Evolutionary conservation across 2,113 vertebrate genomes (phyloP).

Genomic region (Trochalopteron elliotii): DNA sequence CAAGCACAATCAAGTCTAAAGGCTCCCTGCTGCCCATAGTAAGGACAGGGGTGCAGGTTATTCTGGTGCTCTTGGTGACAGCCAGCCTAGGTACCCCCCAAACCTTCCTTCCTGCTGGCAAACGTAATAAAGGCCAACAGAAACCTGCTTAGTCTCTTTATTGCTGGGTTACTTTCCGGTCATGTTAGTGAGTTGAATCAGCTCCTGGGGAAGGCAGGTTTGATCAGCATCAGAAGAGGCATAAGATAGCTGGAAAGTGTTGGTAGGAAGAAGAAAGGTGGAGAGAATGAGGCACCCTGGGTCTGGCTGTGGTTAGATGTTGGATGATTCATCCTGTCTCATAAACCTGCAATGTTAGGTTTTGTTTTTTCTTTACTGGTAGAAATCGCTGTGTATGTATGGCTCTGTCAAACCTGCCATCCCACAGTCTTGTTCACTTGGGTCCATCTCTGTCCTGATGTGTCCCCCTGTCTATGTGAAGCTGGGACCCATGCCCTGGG

Average conservation of each 20-base stretch:
- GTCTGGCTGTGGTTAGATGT: background rate
- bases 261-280: background rate
- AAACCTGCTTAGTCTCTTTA: background rate
- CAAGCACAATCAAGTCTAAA: background rate
- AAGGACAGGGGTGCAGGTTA: background rate
- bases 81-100: background rate
- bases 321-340: background rate
- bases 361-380: background rate
- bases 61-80: background rate
- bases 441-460: fast-evolving
- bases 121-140: background rate
- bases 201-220: background rate
- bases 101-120: background rate
- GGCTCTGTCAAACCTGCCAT: background rate
- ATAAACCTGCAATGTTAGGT: background rate
- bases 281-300: background rate
- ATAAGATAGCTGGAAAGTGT: background rate
- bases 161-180: background rate
- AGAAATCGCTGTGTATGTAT: background rate
- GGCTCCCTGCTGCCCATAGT: background rate
- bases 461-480: fast-evolving
- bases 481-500: background rate
- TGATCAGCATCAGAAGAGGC: background rate
- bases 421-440: background rate
- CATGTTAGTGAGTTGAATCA: background rate